Evolutionary conservation across 1,140 invertebrate species (phyloP).

Genomic region (Chionoecetes opilio): DNA sequence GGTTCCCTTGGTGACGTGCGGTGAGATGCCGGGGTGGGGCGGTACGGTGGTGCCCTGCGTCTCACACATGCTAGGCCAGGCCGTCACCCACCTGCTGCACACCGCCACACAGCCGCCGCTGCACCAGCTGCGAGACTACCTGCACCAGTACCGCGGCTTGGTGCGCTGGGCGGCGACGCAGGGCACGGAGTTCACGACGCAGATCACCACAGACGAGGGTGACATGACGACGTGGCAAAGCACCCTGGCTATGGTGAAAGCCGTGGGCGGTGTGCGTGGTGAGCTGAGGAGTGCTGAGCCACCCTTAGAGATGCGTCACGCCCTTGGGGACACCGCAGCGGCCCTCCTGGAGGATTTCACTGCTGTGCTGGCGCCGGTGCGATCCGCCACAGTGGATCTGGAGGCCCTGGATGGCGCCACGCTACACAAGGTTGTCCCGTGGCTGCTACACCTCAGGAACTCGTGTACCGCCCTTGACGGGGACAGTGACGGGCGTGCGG

Average conservation of each 20-base stretch:
- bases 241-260: neutral
- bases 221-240: neutral
- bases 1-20: no score
- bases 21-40: no score
- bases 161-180: no score
- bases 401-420: neutral
- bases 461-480: neutral
- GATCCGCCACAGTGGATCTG: neutral
- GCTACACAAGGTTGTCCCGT: slow-evolving; percentile 61
- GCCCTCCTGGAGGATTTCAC: neutral
- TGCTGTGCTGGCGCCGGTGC: neutral
- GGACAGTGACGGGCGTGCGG: neutral
- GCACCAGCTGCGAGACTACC: no score
- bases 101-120: no score
- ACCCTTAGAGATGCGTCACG: neutral
- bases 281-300: neutral
- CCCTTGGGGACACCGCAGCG: neutral
- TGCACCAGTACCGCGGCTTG: no score
- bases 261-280: neutral
- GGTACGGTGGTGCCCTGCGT: no score
- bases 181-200: no score
- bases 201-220: no score
- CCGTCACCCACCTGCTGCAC: no score
- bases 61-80: no score
- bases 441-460: slow-evolving; percentile 41